Evolutionary conservation across 2,113 vertebrate species (phyloP), one percentile per base, ranked within the genome.

Genomic region (Mormyrus iriodes): DNA sequence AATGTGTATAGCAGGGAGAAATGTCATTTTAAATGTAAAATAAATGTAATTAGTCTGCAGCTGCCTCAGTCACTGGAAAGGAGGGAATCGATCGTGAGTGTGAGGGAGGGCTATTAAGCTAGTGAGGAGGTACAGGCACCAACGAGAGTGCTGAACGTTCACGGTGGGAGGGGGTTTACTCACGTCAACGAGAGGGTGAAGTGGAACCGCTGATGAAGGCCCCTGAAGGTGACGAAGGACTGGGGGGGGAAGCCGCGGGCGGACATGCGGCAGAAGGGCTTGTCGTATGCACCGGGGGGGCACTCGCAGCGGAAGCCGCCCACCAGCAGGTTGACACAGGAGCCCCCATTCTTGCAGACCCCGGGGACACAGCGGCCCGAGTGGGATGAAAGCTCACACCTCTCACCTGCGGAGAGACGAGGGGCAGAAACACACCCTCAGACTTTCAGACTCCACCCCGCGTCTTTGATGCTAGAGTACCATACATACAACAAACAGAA

Each of bases 301-400:
- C 98, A 99, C 91, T 98, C 97, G 2, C 98, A 99, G 89, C 95
- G 96, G 91, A 99, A 99, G 1, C 98, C 98, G 0, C 98, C 98
- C 53, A 98, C 97, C 93, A 99, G 94, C 90, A 99, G 96, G 95
- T 99, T 98, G 52, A 98, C 95, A 15, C 98, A 99, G 87, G 96
- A 94, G 86, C 98, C 98, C 0, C 97, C 97, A 0, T 99, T 99
- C 92, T 92, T 97, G 93, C 98, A 99, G 92, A 99, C 95, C 0
- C 96, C 97, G 0, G 94, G 94, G 0, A 93, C 93, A 61, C 98
- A 99, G 86, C 97, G 98, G 27, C 97, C 97, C 0, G 96, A 97
- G 49, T 96, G 96, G 65, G 96, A 94, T 0, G 96, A 98, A 93
- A 98, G 94, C 92, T 98, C 97, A 0, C 98, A 99, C 91, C 94